These are phyloP conservation scores for Microdon myrmicae DNA, from an alignment of 2,888 invertebrate species.

Conservation along the genomic window DNA sequence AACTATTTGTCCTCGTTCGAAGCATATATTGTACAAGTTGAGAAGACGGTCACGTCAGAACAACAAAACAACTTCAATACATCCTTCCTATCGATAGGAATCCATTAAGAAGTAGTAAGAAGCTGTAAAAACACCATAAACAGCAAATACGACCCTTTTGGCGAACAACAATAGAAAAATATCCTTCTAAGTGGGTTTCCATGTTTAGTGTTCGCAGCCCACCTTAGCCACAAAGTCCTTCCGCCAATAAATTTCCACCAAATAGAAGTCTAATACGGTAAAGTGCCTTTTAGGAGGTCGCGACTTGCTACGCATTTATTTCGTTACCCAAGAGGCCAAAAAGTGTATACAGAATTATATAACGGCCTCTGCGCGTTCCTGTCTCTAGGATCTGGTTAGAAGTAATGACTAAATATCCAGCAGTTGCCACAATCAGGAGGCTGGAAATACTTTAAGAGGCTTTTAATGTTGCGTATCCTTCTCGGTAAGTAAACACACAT, in stretches of 20 bases:
- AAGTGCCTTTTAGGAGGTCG: slow-evolving; percentile 29
- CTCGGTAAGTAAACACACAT: too few species aligned
- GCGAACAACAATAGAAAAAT: slow-evolving; percentile 23
- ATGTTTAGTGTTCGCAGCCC: slow-evolving; percentile 31
- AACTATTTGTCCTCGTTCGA: too few species aligned
- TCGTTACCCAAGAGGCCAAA: too few species aligned
- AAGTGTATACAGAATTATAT: too few species aligned
- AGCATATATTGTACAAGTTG: too few species aligned
- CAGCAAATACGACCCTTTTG: slow-evolving; percentile 12
- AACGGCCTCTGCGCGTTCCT: too few species aligned
- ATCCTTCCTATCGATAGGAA: slow-evolving; percentile 14
- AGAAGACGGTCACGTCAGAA: slow-evolving; percentile 14
- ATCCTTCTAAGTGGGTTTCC: slow-evolving; percentile 41
- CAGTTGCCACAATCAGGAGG: slow-evolving; percentile 39
- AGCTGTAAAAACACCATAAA: slow-evolving; percentile 25
- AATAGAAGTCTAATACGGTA: slow-evolving; percentile 19
- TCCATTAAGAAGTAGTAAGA: slow-evolving; percentile 28
- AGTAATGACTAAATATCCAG: slow-evolving; percentile 31
- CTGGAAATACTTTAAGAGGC: slow-evolving; percentile 26
- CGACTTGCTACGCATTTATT: slow-evolving; percentile 26
- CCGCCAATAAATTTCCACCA: slow-evolving; percentile 29
- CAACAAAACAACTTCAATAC: slow-evolving; percentile 14
- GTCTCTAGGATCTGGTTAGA: not conserved
- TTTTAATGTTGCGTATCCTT: slow-evolving; percentile 28
- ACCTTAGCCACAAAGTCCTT: not conserved